Base-by-base conservation (phyloP, 2,888 invertebrate genomes). In the Clusia tigrina region DNA sequence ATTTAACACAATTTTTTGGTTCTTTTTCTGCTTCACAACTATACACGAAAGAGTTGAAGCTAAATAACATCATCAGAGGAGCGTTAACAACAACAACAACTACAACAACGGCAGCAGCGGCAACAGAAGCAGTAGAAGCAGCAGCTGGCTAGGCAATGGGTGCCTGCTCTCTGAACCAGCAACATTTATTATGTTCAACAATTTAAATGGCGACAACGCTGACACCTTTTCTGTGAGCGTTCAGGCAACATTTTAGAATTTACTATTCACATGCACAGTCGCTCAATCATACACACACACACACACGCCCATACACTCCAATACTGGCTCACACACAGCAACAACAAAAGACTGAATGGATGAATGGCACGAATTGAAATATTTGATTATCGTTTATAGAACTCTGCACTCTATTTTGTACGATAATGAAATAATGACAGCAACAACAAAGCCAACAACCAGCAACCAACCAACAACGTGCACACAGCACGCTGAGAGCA, bases 151-250 rank as follows among this genome's bases (percentile, higher is more conserved):
- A 57, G 63, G 68, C 70, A 69, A 67, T 68, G 67, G 65, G 62
- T 59, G 66, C 67, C 69, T n/a, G n/a, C n/a, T n/a, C n/a, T n/a
- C n/a, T n/a, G n/a, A 68, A 68, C 69, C 54, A 60, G 58, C 63
- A 52, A 58, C 74, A 76, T 76, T 78, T 78, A 76, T 78, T 71
- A 72, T 78, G 74, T 78, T 76, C 61, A 73, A 76, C 72, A 73
- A 73, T 66, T 69, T 68, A 70, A 73, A 74, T 69, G 75, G 77
- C 78, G 79, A 67, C 67, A 70, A 72, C 54, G 60, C 66, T 63
- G 67, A 72, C 72, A 71, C 71, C 71, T 71, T 70, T 63, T 65
- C 37, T 25, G 51, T 24, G 54, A 53, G 42, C n/a, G 42, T 32
- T 32, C 12, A 6, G 6, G 6, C 12, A 6, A 32, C 32, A 32